Base-by-base conservation (phyloP, 2,797 vertebrate species). In the Tragelaphus eurycerus region DNA sequence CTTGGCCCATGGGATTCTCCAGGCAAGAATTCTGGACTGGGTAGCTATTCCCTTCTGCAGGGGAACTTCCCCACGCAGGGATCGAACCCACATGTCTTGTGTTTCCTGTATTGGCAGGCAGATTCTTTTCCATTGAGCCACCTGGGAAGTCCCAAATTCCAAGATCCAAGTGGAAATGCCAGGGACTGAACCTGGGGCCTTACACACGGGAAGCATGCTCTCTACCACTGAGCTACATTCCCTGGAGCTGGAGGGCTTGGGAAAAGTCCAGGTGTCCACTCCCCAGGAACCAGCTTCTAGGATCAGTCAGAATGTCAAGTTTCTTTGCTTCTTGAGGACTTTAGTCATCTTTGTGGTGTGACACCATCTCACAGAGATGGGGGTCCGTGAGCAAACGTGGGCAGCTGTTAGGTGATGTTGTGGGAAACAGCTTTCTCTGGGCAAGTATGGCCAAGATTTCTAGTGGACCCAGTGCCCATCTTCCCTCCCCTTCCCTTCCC, bases 221-320 rank as follows among this genome's bases (percentile, higher is more conserved):
- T 74, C 71, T 43, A 25, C 71, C 38, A 7, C 71, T 27, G 71
- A 74, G 38, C 23, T 74, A 43, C 23, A 7, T 27, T 6, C 13
- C 5, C 1, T 7, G 17, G 89, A n/a, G 6, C 2, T 2, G 25
- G 64, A 62, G n/a, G 27, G 43, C 48, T 15, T 0, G 19, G 31
- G n/a, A 3, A 31, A 4, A 38, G 62, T 86, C 50, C 9, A 15
- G 13, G 43, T 4, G 12, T 38, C n/a, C n/a, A 15, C 19, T 27
- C 16, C 57, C 74, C 0, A 2, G 16, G 16, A 46, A 16, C n/a
- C 10, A 29, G 31, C 50, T 87, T 59, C 86, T 1, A 6, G 74
- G 9, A 7, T 14, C 60, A 10, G 17, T 29, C 9, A 21, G 43
- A 55, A 59, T 0, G 1, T 4, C 46, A 52, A 0, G 0, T n/a